Conservation (phyloP, 2,888 invertebrate species). For the Sminthurinus aureus region DNA sequence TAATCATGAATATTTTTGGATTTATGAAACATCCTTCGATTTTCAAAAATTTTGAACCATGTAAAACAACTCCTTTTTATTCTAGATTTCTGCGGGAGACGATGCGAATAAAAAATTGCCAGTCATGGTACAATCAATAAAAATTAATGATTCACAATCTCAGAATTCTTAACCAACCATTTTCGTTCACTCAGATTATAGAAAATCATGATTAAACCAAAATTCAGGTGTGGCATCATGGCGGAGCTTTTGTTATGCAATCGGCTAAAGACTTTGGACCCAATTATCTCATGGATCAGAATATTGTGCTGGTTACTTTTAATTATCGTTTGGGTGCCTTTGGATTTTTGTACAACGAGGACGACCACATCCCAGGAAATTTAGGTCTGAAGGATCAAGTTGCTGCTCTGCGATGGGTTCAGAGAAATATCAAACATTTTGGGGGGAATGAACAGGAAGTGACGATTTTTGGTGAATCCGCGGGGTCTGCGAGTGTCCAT, state of each 20-base stretch:
- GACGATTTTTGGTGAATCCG: conserved; percentile 33
- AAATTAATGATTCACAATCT: too few species aligned
- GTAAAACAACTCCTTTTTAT: too few species aligned
- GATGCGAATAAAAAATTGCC: too few species aligned
- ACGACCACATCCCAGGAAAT: conserved; percentile 23
- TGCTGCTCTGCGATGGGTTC: conserved; percentile 18
- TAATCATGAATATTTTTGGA: too few species aligned
- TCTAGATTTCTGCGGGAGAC: too few species aligned
- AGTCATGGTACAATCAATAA: too few species aligned
- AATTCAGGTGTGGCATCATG: conserved; percentile 7
- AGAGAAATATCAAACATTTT: conserved; percentile 36
- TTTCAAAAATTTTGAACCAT: too few species aligned
- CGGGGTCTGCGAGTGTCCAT: conserved; percentile 19
- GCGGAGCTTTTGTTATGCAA: conserved; percentile 39
- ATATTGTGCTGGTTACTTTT: conserved; percentile 45
- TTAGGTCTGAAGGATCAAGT: conserved; percentile 26
- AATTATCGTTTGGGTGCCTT: conserved; percentile 41
- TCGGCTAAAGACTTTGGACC: conserved; percentile 36
- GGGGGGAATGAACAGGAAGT: not conserved
- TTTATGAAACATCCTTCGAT: too few species aligned
- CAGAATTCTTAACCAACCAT: too few species aligned
- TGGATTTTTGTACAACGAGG: conserved; percentile 35
- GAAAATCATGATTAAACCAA: too few species aligned
- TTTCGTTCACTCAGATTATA: too few species aligned
- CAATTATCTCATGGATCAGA: conserved; percentile 48